Conservation (phyloP, 2,888 invertebrate species). For the Zaprionus lineosus region DNA sequence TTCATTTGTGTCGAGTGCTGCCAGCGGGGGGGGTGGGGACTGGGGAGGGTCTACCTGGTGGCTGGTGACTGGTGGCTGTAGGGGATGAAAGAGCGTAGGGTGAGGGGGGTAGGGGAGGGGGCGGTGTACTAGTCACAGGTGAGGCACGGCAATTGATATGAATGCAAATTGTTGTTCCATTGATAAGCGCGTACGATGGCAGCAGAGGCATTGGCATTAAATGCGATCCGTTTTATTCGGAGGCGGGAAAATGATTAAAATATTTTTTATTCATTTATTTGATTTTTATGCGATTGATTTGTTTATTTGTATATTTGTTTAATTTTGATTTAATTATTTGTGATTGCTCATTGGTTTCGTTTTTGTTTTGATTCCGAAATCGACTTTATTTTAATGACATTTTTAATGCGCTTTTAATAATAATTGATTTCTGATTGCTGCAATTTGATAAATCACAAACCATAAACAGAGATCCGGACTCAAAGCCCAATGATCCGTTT, state of each 20-base stretch:
- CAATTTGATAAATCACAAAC: slow-evolving; percentile 47
- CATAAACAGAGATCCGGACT: too few species aligned
- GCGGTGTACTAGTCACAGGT: neutral
- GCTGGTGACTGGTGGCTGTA: neutral
- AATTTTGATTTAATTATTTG: neutral
- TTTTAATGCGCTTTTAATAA: slow-evolving; percentile 73
- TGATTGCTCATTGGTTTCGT: too few species aligned
- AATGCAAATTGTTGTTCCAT: slow-evolving; percentile 32
- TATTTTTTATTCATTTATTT: slow-evolving; percentile 51
- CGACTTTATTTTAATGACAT: slow-evolving; percentile 52
- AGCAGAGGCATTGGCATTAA: slow-evolving; percentile 9
- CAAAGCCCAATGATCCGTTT: slow-evolving; percentile 37
- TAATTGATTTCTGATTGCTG: slow-evolving; percentile 66
- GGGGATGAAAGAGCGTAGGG: too few species aligned
- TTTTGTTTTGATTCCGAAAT: neutral
- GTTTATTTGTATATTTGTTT: slow-evolving; percentile 1
- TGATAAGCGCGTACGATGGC: slow-evolving; percentile 51
- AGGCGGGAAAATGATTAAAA: slow-evolving; percentile 59
- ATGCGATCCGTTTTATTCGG: too few species aligned
- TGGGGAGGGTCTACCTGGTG: neutral
- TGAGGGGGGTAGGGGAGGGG: neutral
- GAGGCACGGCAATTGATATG: slow-evolving; percentile 15
- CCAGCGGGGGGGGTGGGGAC: neutral
- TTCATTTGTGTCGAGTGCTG: too few species aligned
- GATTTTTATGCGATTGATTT: slow-evolving; percentile 5